Evolutionary conservation across 1,140 invertebrate genomes (phyloP).

Genomic region (Hyles euphorbiae): DNA sequence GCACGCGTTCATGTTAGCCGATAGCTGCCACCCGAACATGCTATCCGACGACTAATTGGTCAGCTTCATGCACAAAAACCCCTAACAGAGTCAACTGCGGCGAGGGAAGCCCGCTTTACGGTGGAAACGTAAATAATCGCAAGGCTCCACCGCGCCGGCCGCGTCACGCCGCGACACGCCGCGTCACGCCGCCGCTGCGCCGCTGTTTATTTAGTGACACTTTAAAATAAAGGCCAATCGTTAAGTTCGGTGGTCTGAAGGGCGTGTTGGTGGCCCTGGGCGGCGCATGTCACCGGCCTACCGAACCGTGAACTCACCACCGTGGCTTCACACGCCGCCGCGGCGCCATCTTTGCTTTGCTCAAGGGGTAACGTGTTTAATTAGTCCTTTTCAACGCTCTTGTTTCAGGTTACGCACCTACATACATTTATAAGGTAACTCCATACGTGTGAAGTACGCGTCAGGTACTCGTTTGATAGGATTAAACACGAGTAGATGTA

Average conservation of each 20-base stretch:
- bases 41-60: constrained; percentile 60
- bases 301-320: constrained; percentile 44
- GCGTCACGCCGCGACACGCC: neutral
- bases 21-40: constrained; percentile 54
- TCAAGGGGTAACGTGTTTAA: constrained; percentile 31
- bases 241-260: constrained; percentile 32
- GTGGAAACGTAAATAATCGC: constrained; percentile 40
- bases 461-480: no score
- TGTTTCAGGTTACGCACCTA: neutral
- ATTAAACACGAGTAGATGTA: no score
- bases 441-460: no score
- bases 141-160: constrained; percentile 21
- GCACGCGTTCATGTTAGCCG: constrained; percentile 47
- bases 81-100: constrained; percentile 41
- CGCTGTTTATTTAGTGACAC: constrained; percentile 27
- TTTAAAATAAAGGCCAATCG: constrained; percentile 38
- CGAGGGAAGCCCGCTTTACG: constrained; percentile 37
- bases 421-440: no score
- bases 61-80: constrained; percentile 55
- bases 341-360: constrained; percentile 51
- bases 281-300: constrained; percentile 39
- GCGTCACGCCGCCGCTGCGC: no score
- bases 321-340: constrained; percentile 19
- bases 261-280: constrained; percentile 46
- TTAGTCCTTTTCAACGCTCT: constrained; percentile 1